These are phyloP conservation scores for Amblyteles armatorius DNA, from an alignment of 2,888 invertebrate genomes.

Conservation along the genomic window DNA sequence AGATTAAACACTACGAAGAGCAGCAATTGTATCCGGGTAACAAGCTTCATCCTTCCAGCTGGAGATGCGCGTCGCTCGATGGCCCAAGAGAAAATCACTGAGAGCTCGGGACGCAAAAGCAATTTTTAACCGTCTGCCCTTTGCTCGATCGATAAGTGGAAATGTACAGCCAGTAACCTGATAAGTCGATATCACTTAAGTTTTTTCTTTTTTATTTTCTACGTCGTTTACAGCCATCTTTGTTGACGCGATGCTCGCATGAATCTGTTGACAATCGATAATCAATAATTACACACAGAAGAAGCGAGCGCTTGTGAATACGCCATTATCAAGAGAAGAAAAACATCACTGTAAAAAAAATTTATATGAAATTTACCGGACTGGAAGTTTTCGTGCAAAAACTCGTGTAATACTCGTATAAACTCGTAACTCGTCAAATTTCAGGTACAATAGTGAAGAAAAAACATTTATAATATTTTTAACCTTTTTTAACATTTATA, in stretches of 20 bases:
- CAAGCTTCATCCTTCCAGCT: conserved; percentile 41
- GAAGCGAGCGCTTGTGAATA: neutral
- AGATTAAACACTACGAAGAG: conserved; percentile 8
- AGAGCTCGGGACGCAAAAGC: neutral
- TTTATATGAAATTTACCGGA: no score
- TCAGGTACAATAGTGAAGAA: no score
- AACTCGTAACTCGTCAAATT: no score
- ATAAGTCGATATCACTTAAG: neutral
- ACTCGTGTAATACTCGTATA: no score
- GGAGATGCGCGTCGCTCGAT: neutral
- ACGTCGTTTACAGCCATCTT: neutral
- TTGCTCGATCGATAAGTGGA: conserved; percentile 43
- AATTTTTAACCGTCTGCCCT: neutral
- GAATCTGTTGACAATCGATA: neutral
- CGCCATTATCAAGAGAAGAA: neutral
- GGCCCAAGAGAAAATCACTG: neutral
- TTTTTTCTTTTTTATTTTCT: conserved; percentile 2
- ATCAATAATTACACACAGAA: neutral
- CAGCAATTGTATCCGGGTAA: conserved; percentile 5
- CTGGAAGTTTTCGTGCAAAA: no score
- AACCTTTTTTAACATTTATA: no score
- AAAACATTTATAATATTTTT: no score
- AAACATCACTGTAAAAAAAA: neutral
- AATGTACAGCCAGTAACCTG: conserved; percentile 29
- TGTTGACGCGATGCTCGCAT: neutral